These are phyloP conservation scores for Xerus rutilus DNA, from an alignment of 2,797 vertebrate genomes.

Conservation along the genomic window DNA sequence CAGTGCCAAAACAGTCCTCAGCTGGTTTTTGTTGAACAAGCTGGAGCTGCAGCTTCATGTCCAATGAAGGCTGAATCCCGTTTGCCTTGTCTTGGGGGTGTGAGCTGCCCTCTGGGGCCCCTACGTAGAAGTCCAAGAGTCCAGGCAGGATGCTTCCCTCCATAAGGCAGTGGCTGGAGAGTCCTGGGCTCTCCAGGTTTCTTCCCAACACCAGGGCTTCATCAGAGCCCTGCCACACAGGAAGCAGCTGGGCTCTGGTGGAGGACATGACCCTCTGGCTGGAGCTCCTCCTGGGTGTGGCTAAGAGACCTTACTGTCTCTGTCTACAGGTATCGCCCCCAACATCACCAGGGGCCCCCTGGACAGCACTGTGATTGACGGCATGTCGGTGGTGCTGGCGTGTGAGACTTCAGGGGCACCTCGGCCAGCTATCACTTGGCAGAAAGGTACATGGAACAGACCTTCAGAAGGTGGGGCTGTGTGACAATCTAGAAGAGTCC, in stretches of 20 bases:
- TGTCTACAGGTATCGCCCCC: conserved; percentile 93
- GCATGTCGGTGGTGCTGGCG: conserved; percentile 95
- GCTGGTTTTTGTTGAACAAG: neutral
- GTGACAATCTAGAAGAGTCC: rapidly evolving
- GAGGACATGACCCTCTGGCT: neutral
- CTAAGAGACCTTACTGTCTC: conserved; percentile 66
- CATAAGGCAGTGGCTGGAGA: rapidly evolving
- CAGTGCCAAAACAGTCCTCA: rapidly evolving
- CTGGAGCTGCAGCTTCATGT: rapidly evolving
- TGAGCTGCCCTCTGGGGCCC: neutral
- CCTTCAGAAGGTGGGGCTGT: neutral
- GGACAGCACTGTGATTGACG: conserved; percentile 98
- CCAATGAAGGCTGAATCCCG: rapidly evolving
- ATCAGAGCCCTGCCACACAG: neutral
- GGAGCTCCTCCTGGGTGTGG: neutral
- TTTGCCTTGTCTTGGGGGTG: neutral
- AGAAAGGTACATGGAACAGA: conserved; percentile 92
- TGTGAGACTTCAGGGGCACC: conserved; percentile 98
- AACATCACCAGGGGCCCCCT: conserved; percentile 97
- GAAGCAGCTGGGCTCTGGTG: no score
- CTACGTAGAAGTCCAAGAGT: no score
- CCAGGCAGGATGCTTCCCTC: neutral
- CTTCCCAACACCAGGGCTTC: neutral
- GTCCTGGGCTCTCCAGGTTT: neutral
- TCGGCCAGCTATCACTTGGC: conserved; percentile 97